A percentile compares a stretch with the other conserved stretches of the same genome.
Evolutionary conservation across 2,888 invertebrate genomes (phyloP).

Genomic region (Plemyria rubiginata): DNA sequence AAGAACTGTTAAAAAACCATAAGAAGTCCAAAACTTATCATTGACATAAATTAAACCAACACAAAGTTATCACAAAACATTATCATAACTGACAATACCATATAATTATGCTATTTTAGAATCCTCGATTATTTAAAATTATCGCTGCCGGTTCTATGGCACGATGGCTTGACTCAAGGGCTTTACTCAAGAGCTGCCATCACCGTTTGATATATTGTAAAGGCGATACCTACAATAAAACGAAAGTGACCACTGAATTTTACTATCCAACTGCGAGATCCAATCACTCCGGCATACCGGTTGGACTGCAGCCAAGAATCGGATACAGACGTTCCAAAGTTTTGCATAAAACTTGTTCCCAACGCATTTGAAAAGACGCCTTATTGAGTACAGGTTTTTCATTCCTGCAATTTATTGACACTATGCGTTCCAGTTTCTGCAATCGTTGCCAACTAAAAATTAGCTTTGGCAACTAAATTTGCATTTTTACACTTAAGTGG

Average conservation of each 20-base stretch:
- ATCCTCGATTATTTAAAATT: too few species aligned
- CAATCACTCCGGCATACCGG: slow-evolving; percentile 44
- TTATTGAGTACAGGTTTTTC: slow-evolving; percentile 42
- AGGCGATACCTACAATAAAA: slow-evolving; percentile 8
- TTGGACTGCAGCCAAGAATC: slow-evolving; percentile 64
- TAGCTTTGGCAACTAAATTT: slow-evolving; percentile 21
- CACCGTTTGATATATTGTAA: slow-evolving; percentile 1
- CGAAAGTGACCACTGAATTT: slow-evolving; percentile 14
- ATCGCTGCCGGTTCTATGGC: too few species aligned
- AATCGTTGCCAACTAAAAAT: slow-evolving; percentile 31
- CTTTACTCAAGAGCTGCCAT: neutral
- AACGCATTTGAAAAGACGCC: slow-evolving; percentile 68
- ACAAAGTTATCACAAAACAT: too few species aligned
- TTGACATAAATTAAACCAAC: too few species aligned
- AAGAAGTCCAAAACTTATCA: too few species aligned
- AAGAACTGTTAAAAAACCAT: neutral
- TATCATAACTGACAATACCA: too few species aligned
- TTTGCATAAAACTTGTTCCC: slow-evolving; percentile 66
- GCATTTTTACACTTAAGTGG: slow-evolving; percentile 12
- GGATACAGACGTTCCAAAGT: slow-evolving; percentile 67
- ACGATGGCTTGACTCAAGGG: too few species aligned
- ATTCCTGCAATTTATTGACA: slow-evolving; percentile 59
- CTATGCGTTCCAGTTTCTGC: slow-evolving; percentile 33
- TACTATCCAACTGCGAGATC: slow-evolving; percentile 30
- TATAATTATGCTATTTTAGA: too few species aligned